Evolutionary conservation across 1,140 invertebrate genomes (phyloP), one percentile per base, ranked within the genome.

Genomic region (Oryctes rhinoceros): DNA sequence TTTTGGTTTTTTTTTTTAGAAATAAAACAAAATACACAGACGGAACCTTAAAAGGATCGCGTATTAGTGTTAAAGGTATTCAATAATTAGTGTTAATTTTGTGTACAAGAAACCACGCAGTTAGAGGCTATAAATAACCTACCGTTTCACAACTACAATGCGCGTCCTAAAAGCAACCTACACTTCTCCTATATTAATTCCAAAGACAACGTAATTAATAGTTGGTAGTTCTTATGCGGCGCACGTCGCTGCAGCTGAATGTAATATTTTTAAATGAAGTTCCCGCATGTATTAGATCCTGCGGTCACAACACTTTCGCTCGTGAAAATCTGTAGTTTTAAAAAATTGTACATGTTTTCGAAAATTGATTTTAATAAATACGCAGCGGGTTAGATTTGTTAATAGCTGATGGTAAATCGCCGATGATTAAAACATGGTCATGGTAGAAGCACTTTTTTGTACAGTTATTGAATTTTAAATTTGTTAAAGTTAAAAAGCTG

Each of bases 1-100:
- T n/a, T n/a, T n/a, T n/a, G n/a, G n/a, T n/a, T n/a, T n/a, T n/a
- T n/a, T n/a, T n/a, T 30, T 30, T 9, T 71, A 71, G 65, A 37
- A 71, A 24, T 35, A 35, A 71, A 37, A 71, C 24, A 37, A 71
- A 71, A 71, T 71, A 71, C 65, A 35, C 35, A 71, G 35, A 71
- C 11, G 65, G 65, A 71, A 71, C 65, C 65, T 71, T 71, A 71
- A 71, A 71, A 71, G 65, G 65, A 71, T 71, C 11, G 65, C 65
- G 65, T 71, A 71, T 30, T 71, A 71, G 65, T 71, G 65, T 71
- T 71, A 71, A 71, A 71, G 11, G 65, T 71, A 71, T 71, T 71
- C 65, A 71, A 71, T 71, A 71, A 71, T 71, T 71, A 71, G 65
- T 71, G 65, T 71, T 71, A 71, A 71, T 71, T 71, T 71, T 24